Conservation (phyloP, 1,140 invertebrate species). For the Eubasilissa regina region DNA sequence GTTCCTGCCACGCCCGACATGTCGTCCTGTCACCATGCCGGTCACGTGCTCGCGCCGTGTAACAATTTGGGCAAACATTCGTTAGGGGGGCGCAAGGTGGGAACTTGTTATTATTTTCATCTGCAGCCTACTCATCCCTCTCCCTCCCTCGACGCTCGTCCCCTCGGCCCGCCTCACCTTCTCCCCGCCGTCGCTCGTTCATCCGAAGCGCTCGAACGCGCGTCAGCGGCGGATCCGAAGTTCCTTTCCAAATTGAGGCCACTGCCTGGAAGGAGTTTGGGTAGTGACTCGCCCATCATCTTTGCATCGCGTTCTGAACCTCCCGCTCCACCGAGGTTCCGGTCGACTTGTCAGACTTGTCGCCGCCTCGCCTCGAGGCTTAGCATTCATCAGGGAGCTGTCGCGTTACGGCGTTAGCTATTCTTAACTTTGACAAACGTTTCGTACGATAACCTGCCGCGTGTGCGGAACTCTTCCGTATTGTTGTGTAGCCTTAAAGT, state of each 20-base stretch:
- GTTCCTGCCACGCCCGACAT: conserved; percentile 37
- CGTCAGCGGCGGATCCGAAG: not conserved
- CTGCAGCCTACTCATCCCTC: conserved; percentile 25
- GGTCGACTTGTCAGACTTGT: not conserved
- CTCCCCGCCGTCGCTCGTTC: not conserved
- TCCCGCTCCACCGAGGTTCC: not conserved
- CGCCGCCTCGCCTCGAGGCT: not conserved
- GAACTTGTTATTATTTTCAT: conserved; percentile 48
- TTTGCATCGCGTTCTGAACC: not conserved
- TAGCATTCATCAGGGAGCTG: conserved; percentile 41
- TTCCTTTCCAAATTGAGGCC: not conserved
- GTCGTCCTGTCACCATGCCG: conserved; percentile 46
- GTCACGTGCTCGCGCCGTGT: conserved; percentile 54
- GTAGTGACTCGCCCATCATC: not conserved
- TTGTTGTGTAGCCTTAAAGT: too few relatives aligned
- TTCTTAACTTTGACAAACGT: conserved; percentile 37
- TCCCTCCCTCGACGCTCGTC: not conserved
- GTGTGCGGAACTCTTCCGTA: not conserved
- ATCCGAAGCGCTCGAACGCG: not conserved
- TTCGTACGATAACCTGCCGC: conserved; percentile 1
- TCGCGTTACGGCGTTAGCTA: not conserved
- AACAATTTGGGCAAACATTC: conserved; percentile 59
- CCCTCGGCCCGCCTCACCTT: not conserved
- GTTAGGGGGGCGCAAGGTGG: conserved; percentile 43
- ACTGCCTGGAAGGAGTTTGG: not conserved